Evolutionary conservation across 2,113 vertebrate genomes (phyloP).

Genomic region (Raja brachyura): DNA sequence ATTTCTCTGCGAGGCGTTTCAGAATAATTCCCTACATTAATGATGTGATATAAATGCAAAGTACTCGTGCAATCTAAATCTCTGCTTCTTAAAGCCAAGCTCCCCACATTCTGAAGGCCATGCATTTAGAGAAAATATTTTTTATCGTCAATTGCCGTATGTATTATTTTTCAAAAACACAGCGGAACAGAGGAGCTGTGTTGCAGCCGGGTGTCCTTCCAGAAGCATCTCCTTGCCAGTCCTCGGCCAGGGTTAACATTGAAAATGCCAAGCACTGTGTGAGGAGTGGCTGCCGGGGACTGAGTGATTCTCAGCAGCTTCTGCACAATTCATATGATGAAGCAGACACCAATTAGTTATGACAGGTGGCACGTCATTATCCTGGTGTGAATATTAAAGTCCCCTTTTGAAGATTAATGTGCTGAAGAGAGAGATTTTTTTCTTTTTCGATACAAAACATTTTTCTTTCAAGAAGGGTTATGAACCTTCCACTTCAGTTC

Average conservation of each 20-base stretch:
- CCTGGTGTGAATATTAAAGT: conserved; percentile 1
- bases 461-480: not conserved
- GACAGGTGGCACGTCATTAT: conserved; percentile 39
- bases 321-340: conserved; percentile 46
- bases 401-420: not conserved
- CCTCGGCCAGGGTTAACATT: not conserved
- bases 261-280: not conserved
- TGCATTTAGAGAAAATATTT: not conserved
- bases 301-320: conserved; percentile 39
- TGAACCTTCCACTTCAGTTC: not conserved
- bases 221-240: not conserved
- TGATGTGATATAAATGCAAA: not conserved
- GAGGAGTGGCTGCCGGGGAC: not conserved
- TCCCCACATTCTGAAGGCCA: not conserved
- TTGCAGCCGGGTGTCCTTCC: not conserved
- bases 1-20: not conserved
- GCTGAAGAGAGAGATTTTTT: not conserved
- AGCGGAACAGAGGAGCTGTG: not conserved
- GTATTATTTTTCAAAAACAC: not conserved
- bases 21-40: not conserved
- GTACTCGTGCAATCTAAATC: no score
- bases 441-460: not conserved
- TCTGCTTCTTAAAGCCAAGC: not conserved
- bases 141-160: not conserved
- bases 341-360: conserved; percentile 47